Conservation (phyloP, 2,797 vertebrate species). For the Morelia viridis region DNA sequence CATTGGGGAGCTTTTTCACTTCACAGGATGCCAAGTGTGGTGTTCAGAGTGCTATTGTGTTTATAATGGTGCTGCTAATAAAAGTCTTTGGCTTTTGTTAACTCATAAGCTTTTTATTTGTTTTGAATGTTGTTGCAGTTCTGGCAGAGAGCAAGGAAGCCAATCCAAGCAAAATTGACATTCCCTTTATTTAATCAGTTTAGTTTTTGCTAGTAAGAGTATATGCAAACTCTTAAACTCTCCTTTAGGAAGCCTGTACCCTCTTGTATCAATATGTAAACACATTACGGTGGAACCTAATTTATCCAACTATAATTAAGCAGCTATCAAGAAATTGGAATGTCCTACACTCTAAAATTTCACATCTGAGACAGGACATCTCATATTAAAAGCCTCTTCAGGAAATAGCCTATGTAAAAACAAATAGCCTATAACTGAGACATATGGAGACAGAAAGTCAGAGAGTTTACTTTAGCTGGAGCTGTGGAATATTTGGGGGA, state of each 20-base stretch:
- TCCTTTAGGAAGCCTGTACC: background rate
- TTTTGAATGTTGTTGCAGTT: constrained; percentile 25
- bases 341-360: background rate
- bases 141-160: constrained; percentile 19
- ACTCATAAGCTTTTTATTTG: constrained; percentile 40
- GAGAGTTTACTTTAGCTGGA: background rate
- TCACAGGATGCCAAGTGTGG: constrained; percentile 30
- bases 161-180: constrained; percentile 19
- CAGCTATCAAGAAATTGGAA: background rate
- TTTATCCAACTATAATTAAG: constrained; percentile 2
- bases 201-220: background rate
- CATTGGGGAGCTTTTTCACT: constrained; percentile 32
- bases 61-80: constrained; percentile 32
- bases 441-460: background rate
- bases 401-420: background rate
- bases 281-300: background rate
- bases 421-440: background rate
- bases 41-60: constrained; percentile 32
- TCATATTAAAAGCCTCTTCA: background rate
- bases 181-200: background rate
- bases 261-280: background rate
- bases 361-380: background rate
- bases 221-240: background rate
- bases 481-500: background rate
- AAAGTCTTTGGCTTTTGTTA: constrained; percentile 38